Percentiles rank a stretch among this genome's conserved stretches.
phyloP scores from a whole-genome alignment of 1,140 invertebrate species.

The Dendrolimus punctatus region DNA sequence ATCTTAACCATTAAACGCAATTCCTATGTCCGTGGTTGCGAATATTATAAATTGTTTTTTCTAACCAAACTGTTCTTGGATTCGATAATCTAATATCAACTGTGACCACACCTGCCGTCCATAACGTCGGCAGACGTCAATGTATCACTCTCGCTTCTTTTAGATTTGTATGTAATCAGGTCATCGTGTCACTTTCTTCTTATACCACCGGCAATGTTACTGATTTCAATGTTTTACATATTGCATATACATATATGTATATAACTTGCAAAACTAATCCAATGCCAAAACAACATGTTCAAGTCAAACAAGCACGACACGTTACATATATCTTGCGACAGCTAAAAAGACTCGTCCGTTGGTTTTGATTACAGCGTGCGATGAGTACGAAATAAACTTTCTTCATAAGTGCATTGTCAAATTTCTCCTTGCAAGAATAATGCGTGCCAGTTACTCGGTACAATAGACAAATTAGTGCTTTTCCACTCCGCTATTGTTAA shows the following conservation, averaged over 20 bases:
- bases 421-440: slow-evolving; percentile 42
- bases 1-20: too few relatives aligned
- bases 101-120: neutral
- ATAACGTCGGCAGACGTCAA: slow-evolving; percentile 21
- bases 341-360: slow-evolving; percentile 9
- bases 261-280: slow-evolving; percentile 2
- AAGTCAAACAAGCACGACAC: neutral
- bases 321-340: neutral
- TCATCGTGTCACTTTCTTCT: slow-evolving; percentile 53
- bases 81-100: neutral
- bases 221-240: slow-evolving; percentile 11
- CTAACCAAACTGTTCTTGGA: neutral
- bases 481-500: slow-evolving; percentile 26
- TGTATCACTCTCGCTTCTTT: slow-evolving; percentile 40
- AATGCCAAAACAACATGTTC: neutral
- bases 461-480: slow-evolving; percentile 39
- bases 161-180: slow-evolving; percentile 26
- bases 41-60: too few relatives aligned
- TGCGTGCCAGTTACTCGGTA: slow-evolving; percentile 23
- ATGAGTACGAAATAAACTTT: slow-evolving; percentile 51
- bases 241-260: slow-evolving; percentile 5
- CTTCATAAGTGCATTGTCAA: slow-evolving; percentile 58
- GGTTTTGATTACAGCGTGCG: slow-evolving; percentile 38
- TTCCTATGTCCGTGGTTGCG: too few relatives aligned
- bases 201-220: slow-evolving; percentile 22